phyloP scores from a whole-genome alignment of 2,888 invertebrate species.

The Idaea biselata region DNA sequence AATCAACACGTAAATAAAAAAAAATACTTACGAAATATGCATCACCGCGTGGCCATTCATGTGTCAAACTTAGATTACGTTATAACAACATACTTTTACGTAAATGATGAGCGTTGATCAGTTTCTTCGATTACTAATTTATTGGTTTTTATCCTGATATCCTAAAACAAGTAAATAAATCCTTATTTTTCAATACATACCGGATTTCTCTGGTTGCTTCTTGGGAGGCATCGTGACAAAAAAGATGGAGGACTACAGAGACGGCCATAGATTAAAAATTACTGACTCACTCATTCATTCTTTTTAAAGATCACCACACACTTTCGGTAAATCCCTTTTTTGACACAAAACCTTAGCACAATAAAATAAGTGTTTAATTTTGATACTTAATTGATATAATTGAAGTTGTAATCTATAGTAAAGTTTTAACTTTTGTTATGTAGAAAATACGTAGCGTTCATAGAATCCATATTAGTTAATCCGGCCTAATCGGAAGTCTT shows the following conservation, averaged over 20 bases:
- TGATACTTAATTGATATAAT: too few species aligned
- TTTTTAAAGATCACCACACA: not conserved
- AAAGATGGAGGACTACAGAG: constrained; percentile 63
- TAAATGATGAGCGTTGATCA: not conserved
- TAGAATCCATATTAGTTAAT: too few species aligned
- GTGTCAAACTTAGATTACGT: constrained; percentile 1
- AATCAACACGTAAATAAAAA: not conserved
- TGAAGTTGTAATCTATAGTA: too few species aligned
- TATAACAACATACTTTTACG: constrained; percentile 5
- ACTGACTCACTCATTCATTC: constrained; percentile 7
- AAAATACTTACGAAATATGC: not conserved
- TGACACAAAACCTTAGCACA: not conserved
- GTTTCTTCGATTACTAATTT: not conserved
- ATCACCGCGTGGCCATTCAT: not conserved
- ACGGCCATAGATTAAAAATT: constrained; percentile 32
- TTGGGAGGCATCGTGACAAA: constrained; percentile 89
- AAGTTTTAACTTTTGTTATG: too few species aligned
- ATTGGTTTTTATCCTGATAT: not conserved
- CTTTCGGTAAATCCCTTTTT: not conserved
- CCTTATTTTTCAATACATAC: constrained; percentile 74
- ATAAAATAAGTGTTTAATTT: not conserved
- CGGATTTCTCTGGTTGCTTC: constrained; percentile 92
- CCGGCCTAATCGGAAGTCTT: too few species aligned
- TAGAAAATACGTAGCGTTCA: too few species aligned
- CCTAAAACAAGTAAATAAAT: constrained; percentile 28